Conservation (phyloP, 2,888 invertebrate genomes). For the Rutpela maculata region DNA sequence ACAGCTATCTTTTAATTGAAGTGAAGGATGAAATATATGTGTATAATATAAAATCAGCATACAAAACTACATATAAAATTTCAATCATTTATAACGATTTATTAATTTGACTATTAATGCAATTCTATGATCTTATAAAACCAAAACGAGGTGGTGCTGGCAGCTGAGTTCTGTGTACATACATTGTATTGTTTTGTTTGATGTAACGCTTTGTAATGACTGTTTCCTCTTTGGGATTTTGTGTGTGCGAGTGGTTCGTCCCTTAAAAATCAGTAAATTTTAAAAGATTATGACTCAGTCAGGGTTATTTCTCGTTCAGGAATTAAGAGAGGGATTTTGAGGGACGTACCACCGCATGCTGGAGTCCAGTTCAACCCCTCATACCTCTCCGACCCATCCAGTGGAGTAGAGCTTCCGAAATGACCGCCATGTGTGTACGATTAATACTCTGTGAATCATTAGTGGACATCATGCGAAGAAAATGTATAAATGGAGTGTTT, state of each 20-base stretch:
- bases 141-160: constrained; percentile 6
- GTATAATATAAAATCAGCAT: not conserved
- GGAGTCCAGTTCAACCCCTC: constrained; percentile 45
- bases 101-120: no score
- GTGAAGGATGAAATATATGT: not conserved
- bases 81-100: not conserved
- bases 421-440: constrained; percentile 3
- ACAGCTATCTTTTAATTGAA: not conserved
- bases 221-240: constrained; percentile 61
- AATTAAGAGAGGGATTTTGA: constrained; percentile 63
- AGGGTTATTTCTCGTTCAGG: constrained; percentile 67
- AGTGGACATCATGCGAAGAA: constrained; percentile 24
- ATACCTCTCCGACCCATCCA: constrained; percentile 30
- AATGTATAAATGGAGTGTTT: constrained; percentile 27
- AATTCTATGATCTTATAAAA: not conserved
- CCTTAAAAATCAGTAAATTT: constrained; percentile 59
- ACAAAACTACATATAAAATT: not conserved
- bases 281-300: constrained; percentile 45
- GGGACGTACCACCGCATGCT: constrained; percentile 65
- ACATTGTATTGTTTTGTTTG: constrained; percentile 47
- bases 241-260: constrained; percentile 70
- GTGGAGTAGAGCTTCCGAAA: constrained; percentile 12
- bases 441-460: constrained; percentile 24
- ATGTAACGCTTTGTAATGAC: constrained; percentile 66
- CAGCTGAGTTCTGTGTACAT: constrained; percentile 24